A percentile compares a stretch with the other conserved stretches of the same genome.
Conservation (phyloP, 1,140 invertebrate genomes). For the Leucophenga varia region DNA sequence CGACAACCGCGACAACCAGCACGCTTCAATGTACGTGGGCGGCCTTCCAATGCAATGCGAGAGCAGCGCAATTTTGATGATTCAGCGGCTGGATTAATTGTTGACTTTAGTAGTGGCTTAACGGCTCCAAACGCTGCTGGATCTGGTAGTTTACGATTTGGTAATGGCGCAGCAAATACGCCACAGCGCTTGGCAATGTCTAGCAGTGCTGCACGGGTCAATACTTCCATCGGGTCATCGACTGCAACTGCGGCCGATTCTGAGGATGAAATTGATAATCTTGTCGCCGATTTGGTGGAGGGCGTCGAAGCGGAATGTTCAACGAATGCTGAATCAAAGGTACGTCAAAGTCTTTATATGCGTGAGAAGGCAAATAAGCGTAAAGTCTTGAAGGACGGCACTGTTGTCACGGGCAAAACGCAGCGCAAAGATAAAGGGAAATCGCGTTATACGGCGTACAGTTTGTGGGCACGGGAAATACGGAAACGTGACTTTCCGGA, state of each 20-base stretch:
- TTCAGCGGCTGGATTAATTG: conserved; percentile 19
- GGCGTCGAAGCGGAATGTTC: conserved; percentile 41
- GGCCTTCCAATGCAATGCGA: conserved; percentile 34
- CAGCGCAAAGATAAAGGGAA: conserved; percentile 73
- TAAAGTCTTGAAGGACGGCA: conserved; percentile 72
- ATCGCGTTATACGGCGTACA: conserved; percentile 82
- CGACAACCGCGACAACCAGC: conserved; percentile 15
- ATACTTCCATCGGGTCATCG: no score
- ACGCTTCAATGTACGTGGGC: conserved; percentile 29
- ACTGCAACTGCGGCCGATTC: conserved; percentile 24
- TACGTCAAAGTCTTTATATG: conserved; percentile 72
- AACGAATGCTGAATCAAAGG: conserved; percentile 51
- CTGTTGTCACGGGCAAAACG: conserved; percentile 68
- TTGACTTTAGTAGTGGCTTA: conserved; percentile 10
- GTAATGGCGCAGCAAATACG: neutral
- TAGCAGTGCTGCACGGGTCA: neutral
- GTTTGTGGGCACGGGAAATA: conserved; percentile 84
- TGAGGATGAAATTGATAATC: conserved; percentile 43
- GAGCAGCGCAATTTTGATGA: conserved; percentile 19
- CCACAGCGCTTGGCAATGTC: conserved; percentile 9
- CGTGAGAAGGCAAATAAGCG: conserved; percentile 76
- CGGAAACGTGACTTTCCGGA: conserved; percentile 68
- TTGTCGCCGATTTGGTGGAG: conserved; percentile 47
- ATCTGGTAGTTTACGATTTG: conserved; percentile 13
- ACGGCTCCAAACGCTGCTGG: no score